Evolutionary conservation across 2,797 vertebrate genomes (phyloP), one percentile per base, ranked within the genome.

Genomic region (Sebastolobus alascanus): DNA sequence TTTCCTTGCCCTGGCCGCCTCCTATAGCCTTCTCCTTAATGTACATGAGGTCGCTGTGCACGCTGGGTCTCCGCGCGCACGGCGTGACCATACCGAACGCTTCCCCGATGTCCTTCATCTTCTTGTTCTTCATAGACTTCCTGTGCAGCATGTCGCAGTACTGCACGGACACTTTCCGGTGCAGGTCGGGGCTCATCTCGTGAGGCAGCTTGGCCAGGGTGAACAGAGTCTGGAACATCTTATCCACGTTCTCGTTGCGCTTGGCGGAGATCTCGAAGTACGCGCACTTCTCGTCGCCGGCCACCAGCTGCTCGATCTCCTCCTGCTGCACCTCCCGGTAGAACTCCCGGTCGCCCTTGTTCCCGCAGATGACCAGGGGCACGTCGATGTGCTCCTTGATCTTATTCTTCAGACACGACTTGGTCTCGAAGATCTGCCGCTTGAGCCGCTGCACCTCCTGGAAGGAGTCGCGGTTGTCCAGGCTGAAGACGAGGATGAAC

Each of bases 181-280:
- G 98, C 9, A 99, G 94, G 93, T 98, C 98, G 0, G 98, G 98
- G 94, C 98, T 99, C 98, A 99, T 99, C 80, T 99, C 98, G 63
- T 97, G 96, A 2, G 98, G 98, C 66, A 99, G 95, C 60, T 98
- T 98, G 89, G 98, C 98, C 96, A 99, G 93, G 46, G 96, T 93
- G 11, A 99, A 99, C 80, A 99, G 96, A 0, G 97, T 96, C 69
- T 96, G 97, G 81, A 99, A 99, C 98, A 99, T 99, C 92, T 96
- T 96, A 85, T 99, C 98, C 87, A 99, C 91, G 93, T 97, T 97
- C 85, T 97, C 97, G 96, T 99, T 99, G 89, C 96, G 97, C 91
- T 99, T 99, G 88, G 98, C 98, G 0, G 98, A 99, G 90, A 99
- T 97, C 92, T 99, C 97, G 3, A 99, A 99, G 94, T 99, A 99